Conservation (phyloP, 2,888 invertebrate species). For the Tetropium fuscum region DNA sequence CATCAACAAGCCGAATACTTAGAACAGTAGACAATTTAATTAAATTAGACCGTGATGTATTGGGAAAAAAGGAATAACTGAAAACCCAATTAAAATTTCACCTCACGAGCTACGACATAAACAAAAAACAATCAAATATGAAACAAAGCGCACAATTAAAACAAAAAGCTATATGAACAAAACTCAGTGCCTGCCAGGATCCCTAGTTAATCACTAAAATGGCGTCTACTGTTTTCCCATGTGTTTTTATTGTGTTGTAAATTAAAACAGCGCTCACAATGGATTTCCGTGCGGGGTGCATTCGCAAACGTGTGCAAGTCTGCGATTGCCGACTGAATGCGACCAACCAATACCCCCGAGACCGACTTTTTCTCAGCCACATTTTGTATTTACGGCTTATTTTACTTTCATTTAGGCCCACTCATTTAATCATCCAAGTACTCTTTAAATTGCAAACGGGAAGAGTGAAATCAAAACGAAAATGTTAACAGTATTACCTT, state of each 20-base stretch:
- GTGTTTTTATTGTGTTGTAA: constrained; percentile 68
- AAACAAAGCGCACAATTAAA: constrained; percentile 66
- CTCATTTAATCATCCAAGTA: constrained; percentile 1
- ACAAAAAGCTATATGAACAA: constrained; percentile 66
- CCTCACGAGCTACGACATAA: constrained; percentile 59
- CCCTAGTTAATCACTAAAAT: constrained; percentile 68
- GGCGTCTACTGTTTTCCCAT: constrained; percentile 69
- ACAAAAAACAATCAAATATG: constrained; percentile 63
- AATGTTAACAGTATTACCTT: neutral
- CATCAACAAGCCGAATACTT: neutral
- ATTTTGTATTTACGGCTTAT: constrained; percentile 36
- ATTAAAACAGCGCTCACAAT: constrained; percentile 66
- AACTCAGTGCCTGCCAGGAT: constrained; percentile 63
- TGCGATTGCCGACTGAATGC: constrained; percentile 59
- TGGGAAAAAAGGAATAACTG: constrained; percentile 55
- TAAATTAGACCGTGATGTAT: constrained; percentile 24
- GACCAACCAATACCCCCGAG: constrained; percentile 59
- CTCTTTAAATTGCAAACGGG: neutral
- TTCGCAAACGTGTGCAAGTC: constrained; percentile 60
- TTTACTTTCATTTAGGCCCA: constrained; percentile 29
- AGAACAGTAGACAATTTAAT: constrained; percentile 23
- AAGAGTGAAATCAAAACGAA: neutral
- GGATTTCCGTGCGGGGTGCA: constrained; percentile 60
- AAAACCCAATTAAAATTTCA: constrained; percentile 66
- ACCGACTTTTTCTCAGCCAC: constrained; percentile 43